A percentile compares a stretch with the other conserved stretches of the same genome.
Conservation (phyloP, 92 coral and sea anemone genomes). For the Epizoanthus illoricatus region DNA sequence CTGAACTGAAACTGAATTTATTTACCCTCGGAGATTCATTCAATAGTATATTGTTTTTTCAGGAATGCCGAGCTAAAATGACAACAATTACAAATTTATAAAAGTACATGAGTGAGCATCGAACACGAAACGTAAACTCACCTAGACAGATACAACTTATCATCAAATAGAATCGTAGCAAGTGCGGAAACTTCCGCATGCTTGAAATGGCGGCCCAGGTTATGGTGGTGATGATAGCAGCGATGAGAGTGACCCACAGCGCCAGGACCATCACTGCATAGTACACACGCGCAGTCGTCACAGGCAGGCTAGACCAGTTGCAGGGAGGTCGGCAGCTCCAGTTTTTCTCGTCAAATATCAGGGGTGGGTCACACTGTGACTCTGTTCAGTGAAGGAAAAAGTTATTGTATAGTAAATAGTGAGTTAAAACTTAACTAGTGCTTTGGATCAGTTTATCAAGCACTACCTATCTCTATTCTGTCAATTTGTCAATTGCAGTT, state of each 20-base stretch:
- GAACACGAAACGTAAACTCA: conserved; percentile 42
- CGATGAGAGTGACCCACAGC: conserved; percentile 80
- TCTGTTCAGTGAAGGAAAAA: not conserved
- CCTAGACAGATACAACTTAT: conserved; percentile 80
- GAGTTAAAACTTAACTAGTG: not conserved
- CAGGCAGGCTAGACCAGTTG: conserved; percentile 80
- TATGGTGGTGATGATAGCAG: conserved; percentile 68
- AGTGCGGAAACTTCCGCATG: conserved; percentile 90
- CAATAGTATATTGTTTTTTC: no score
- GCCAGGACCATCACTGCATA: conserved; percentile 71
- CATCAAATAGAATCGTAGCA: conserved; percentile 82
- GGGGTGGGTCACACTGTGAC: conserved; percentile 65
- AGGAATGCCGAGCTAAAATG: no score
- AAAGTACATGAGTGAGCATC: no score
- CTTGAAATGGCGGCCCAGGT: conserved; percentile 77
- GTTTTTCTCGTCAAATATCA: conserved; percentile 63
- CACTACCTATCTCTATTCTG: no score
- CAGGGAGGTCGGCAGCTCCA: conserved; percentile 80
- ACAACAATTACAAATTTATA: no score
- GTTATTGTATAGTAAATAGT: not conserved
- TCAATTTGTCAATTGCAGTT: no score
- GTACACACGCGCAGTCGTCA: conserved; percentile 52
- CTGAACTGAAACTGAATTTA: no score
- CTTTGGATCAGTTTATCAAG: no score
- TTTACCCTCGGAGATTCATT: no score